A percentile compares a stretch with the other conserved stretches of the same genome.
phyloP scores from a whole-genome alignment of 1,140 invertebrate genomes.

The Bombus impatiens region DNA sequence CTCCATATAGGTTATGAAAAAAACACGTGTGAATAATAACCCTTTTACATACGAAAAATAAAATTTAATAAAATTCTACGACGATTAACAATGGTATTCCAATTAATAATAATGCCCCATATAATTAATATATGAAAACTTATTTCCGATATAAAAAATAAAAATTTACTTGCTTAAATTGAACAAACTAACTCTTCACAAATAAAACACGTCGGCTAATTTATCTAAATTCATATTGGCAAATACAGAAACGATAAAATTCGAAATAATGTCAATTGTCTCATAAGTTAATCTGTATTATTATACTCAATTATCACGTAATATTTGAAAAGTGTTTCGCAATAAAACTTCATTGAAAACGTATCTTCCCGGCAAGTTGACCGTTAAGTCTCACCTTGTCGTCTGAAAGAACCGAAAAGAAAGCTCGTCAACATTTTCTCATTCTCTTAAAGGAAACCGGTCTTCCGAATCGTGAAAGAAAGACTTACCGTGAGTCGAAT shows the following conservation, averaged over 20 bases:
- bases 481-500: background rate
- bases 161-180: background rate
- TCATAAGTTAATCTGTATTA: background rate
- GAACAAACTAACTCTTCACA: background rate
- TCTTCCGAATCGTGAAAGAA: background rate
- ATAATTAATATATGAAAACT: background rate
- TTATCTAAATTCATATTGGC: background rate
- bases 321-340: background rate
- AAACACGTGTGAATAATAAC: background rate
- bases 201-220: background rate
- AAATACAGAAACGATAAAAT: background rate
- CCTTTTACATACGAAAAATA: background rate
- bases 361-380: background rate
- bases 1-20: background rate
- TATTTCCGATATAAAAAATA: background rate
- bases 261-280: background rate
- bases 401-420: conserved; percentile 24
- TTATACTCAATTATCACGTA: background rate
- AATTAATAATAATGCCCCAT: conserved; percentile 30
- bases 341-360: background rate
- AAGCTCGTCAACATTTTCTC: conserved; percentile 38
- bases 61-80: background rate
- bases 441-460: background rate
- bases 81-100: conserved; percentile 21
- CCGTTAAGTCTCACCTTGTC: conserved; percentile 2